Base-by-base conservation (phyloP, 2,797 vertebrate species). In the Notolepis coatsorum region DNA sequence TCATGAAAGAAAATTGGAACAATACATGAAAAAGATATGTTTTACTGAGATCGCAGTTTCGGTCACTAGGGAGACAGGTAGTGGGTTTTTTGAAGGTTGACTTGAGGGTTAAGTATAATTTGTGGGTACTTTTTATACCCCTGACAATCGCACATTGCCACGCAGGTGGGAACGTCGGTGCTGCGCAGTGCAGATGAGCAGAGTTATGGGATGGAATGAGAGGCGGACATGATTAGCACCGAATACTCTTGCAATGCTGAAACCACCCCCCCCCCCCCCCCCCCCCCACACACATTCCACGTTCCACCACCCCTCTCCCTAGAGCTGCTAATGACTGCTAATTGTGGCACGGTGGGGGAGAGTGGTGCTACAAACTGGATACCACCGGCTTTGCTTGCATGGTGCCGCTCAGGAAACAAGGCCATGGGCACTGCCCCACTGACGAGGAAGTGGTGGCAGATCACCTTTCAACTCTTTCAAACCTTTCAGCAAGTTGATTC, bases 321-420 rank as follows among this genome's bases (percentile, higher is more conserved):
- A 69, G 57, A 82, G 80, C 85, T 73, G 71, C 76, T 90, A 89
- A 91, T 89, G 87, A 88, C 84, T 82, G 85, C 81, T 90, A 91
- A 91, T 90, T 89, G 88, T 80, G 68, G 58, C 80, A 10, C 84
- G n/a, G 84, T 73, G 48, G 82, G 88, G 72, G 66, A 63, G 65
- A 64, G 41, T n/a, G n/a, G 67, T 68, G 68, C 77, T 79, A 70
- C 81, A 84, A 85, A 59, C 8, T 53, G 49, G 63, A 76, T 77
- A 65, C 59, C 61, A 54, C 39, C 68, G 71, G 62, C 70, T 50
- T 73, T 8, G 12, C 21, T 20, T 71, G 80, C 28, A 84, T 50
- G 35, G 8, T 42, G 27, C 50, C 12, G 12, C 52, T 27, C 35
- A 37, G 20, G 13, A 17, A 6, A 17, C 37, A 7, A 80, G 84